phyloP scores from a whole-genome alignment of 1,140 invertebrate species.

The Samia ricini region DNA sequence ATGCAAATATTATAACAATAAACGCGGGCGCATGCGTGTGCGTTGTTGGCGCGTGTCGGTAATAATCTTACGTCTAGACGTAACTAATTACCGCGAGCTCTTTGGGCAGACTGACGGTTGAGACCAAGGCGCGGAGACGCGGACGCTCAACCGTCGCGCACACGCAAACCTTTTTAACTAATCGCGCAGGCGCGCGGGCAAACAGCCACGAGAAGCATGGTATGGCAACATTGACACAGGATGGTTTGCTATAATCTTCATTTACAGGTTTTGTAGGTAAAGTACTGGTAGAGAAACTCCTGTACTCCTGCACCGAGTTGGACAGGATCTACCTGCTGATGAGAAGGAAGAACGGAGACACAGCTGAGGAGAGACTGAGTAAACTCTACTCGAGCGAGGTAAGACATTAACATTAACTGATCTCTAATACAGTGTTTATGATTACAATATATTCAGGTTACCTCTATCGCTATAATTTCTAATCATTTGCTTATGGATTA shows the following conservation, averaged over 20 bases:
- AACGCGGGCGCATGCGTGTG: no score
- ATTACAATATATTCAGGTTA: neutral
- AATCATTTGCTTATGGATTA: neutral
- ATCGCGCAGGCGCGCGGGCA: no score
- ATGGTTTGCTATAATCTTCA: slow-evolving; percentile 7
- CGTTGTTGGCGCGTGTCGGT: no score
- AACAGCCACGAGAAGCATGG: no score
- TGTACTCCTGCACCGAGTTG: slow-evolving; percentile 86
- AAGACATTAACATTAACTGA: neutral
- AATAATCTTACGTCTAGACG: no score
- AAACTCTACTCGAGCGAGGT: slow-evolving; percentile 35
- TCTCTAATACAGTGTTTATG: neutral
- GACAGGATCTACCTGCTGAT: slow-evolving; percentile 86
- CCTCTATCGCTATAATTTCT: neutral
- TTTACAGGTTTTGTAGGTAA: slow-evolving; percentile 90
- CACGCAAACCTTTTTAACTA: no score
- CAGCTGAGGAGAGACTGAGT: slow-evolving; percentile 36
- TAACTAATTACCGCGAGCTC: no score
- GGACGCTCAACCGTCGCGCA: no score
- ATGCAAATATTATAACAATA: no score
- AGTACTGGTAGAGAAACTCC: slow-evolving; percentile 88
- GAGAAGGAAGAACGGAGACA: slow-evolving; percentile 81
- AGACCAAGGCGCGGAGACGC: no score
- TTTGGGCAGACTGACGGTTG: no score
- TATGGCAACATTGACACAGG: neutral